Percentiles rank a stretch among this genome's conserved stretches.
Evolutionary conservation across 1,140 invertebrate genomes (phyloP).

Genomic region (Pomacea maculata): DNA sequence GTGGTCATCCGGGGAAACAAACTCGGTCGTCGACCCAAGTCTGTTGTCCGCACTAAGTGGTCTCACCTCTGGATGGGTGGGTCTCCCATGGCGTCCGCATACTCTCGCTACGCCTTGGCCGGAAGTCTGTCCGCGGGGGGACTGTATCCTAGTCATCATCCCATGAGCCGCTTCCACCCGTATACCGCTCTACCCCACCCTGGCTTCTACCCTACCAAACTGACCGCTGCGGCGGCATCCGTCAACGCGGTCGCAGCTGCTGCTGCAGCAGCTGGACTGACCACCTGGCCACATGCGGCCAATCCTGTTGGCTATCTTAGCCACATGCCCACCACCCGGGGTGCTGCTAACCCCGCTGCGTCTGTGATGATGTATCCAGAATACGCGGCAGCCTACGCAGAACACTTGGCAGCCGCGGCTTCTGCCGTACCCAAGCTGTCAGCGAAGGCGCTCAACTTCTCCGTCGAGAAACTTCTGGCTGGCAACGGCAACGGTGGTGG

Average conservation of each 20-base stretch:
- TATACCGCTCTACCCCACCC: constrained; percentile 15
- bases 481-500: neutral
- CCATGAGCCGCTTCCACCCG: constrained; percentile 20
- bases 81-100: constrained; percentile 70
- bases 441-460: constrained; percentile 19
- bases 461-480: constrained; percentile 17
- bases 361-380: constrained; percentile 16
- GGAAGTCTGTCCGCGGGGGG: constrained; percentile 72
- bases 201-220: constrained; percentile 20
- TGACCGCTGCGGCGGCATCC: constrained; percentile 5
- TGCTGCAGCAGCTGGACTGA: constrained; percentile 1
- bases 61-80: constrained; percentile 82
- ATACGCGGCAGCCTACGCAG: constrained; percentile 20
- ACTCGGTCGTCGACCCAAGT: constrained; percentile 78
- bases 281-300: constrained; percentile 3
- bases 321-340: constrained; percentile 6
- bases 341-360: constrained; percentile 6
- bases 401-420: constrained; percentile 16
- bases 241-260: constrained; percentile 5
- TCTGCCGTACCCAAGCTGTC: constrained; percentile 19
- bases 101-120: constrained; percentile 88
- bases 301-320: constrained; percentile 1
- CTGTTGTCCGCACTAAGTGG: constrained; percentile 73
- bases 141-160: constrained; percentile 12
- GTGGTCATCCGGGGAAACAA: constrained; percentile 98